Percentiles rank a stretch among this genome's conserved stretches.
phyloP scores from a whole-genome alignment of 64 coral and sea anemone species.

The Cladopsammia gracilis region DNA sequence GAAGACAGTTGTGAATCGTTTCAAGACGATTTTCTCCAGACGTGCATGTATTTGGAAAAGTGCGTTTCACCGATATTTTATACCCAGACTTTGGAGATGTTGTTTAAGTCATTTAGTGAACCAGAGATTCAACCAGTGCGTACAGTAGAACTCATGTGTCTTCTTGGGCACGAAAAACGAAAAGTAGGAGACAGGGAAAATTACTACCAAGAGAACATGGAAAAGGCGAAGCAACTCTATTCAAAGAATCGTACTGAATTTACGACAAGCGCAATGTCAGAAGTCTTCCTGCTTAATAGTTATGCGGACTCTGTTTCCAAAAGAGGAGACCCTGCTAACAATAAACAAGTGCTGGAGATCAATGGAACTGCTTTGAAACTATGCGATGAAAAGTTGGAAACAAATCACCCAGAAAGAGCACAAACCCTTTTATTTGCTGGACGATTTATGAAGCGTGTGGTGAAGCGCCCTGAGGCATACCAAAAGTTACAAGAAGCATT shows the following conservation, averaged over 20 bases:
- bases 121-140: not conserved
- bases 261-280: not conserved
- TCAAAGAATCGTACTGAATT: not conserved
- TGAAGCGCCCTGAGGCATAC: not conserved
- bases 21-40: not conserved
- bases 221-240: conserved; percentile 6
- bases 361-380: not conserved
- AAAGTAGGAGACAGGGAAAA: not conserved
- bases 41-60: conserved; percentile 32
- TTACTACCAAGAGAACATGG: not conserved
- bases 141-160: not conserved
- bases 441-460: not conserved
- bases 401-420: not conserved
- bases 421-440: not conserved
- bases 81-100: not conserved
- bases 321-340: not conserved
- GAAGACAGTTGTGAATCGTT: not conserved
- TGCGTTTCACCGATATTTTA: conserved; percentile 32
- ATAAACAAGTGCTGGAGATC: not conserved
- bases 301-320: conserved; percentile 3
- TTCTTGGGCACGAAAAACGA: conserved; percentile 19
- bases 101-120: not conserved
- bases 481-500: conserved; percentile 29
- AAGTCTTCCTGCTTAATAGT: conserved; percentile 13
- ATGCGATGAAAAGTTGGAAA: not conserved